Evolutionary conservation across 2,797 vertebrate species (phyloP).

Genomic region (Carcharodon carcharias): DNA sequence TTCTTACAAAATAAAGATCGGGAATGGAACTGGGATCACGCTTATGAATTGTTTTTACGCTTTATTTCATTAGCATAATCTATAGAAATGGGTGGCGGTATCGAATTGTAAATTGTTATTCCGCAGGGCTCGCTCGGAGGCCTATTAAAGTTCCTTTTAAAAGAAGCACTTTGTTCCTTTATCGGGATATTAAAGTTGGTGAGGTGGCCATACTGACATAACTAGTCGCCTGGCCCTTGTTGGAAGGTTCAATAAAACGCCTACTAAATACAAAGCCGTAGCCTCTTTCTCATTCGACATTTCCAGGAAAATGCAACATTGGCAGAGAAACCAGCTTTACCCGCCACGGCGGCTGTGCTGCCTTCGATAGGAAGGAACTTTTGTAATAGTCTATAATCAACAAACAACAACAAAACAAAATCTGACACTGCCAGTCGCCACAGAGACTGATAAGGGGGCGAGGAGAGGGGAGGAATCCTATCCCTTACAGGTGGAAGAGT

Average conservation of each 20-base stretch:
- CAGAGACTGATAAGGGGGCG: not conserved
- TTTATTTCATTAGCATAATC: not conserved
- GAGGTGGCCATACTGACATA: not conserved
- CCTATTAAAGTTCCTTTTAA: not conserved
- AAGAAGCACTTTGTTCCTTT: not conserved
- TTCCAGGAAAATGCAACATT: constrained; percentile 16
- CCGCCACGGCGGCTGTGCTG: no score
- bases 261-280: not conserved
- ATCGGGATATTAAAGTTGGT: not conserved
- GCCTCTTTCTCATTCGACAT: not conserved
- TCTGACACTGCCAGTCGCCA: no score
- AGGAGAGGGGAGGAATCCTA: not conserved
- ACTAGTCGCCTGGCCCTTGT: not conserved
- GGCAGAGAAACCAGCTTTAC: not conserved
- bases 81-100: not conserved
- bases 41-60: not conserved
- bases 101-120: not conserved
- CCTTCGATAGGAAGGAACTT: not conserved
- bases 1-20: not conserved
- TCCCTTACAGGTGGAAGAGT: not conserved
- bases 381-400: not conserved
- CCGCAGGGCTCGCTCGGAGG: not conserved
- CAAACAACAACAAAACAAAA: not conserved
- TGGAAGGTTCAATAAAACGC: constrained; percentile 1
- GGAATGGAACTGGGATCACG: not conserved